Base-by-base conservation (phyloP, 2,888 invertebrate genomes). In the Patella caerulea region DNA sequence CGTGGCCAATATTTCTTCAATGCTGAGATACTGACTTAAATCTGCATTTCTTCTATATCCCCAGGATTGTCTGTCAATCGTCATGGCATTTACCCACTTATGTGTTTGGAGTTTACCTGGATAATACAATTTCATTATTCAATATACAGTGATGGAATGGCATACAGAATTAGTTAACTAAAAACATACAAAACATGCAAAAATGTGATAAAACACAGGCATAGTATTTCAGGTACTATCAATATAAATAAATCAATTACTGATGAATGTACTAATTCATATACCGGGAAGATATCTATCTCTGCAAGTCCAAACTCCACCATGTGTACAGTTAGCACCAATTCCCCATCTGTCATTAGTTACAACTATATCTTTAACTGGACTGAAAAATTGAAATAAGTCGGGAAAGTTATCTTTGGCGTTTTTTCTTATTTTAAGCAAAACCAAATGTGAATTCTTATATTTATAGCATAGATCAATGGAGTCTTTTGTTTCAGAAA, bases 11-110 rank as follows among this genome's bases (percentile, higher is more conserved):
- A 98, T 92, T 81, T 96, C 94, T 55, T 89, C 85, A 76, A 88
- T 89, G 5, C 86, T 87, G n/a, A 91, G 78, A 56, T 88, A 86
- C 74, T 91, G 89, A 2, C 75, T 70, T 2, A 89, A 74, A 15
- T 85, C 82, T 77, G 91, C 88, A 71, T 90, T 85, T 65, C 92
- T 85, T n/a, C 93, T 84, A 86, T 89, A 92, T 12, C 93, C 93
- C 93, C 93, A 93, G 0, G 97, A 97, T n/a, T 92, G 87, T 83
- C 93, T 94, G 88, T 99, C 98, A 69, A 99, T 93, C 0, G 98
- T 97, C 94, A 98, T 95, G 29, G 96, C 96, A 91, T 98, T 98
- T 92, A 99, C 98, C 97, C 98, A 99, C 92, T 98, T 99, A 87
- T 96, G 96, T 19, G 86, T 86, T 83, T 88, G 87, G 17, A 91